A percentile compares a stretch with the other conserved stretches of the same genome.
These are phyloP conservation scores for Microtus oregoni DNA, from an alignment of 2,113 vertebrate genomes.

Conservation along the genomic window DNA sequence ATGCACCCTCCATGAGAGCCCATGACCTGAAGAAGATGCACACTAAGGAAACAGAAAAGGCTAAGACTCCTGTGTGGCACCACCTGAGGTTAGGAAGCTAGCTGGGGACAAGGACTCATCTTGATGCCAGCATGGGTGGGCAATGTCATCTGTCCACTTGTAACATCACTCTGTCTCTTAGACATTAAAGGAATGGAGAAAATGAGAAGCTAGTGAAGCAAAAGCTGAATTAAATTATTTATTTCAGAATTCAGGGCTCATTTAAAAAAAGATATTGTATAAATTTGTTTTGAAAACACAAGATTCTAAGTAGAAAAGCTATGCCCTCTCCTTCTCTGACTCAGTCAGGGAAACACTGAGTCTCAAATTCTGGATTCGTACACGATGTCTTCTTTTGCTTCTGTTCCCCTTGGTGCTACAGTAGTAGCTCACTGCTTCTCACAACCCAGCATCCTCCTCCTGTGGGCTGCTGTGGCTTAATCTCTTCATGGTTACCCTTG, in stretches of 20 bases:
- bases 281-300: background rate
- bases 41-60: background rate
- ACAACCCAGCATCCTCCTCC: background rate
- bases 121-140: rapidly evolving
- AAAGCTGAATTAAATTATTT: background rate
- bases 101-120: rapidly evolving
- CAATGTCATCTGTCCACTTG: background rate
- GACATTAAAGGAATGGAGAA: background rate
- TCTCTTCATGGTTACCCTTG: constrained; percentile 36
- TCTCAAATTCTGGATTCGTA: rapidly evolving
- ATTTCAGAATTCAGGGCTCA: background rate
- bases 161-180: rapidly evolving
- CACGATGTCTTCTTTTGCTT: background rate
- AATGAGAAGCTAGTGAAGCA: no score
- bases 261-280: background rate
- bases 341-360: background rate
- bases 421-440: background rate
- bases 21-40: rapidly evolving
- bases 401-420: background rate
- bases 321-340: background rate
- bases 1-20: background rate
- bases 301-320: background rate
- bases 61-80: rapidly evolving
- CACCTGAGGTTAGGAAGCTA: background rate
- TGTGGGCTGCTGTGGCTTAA: constrained; percentile 11